Evolutionary conservation across 1,140 invertebrate species (phyloP).

Genomic region (Lepidurus apus): DNA sequence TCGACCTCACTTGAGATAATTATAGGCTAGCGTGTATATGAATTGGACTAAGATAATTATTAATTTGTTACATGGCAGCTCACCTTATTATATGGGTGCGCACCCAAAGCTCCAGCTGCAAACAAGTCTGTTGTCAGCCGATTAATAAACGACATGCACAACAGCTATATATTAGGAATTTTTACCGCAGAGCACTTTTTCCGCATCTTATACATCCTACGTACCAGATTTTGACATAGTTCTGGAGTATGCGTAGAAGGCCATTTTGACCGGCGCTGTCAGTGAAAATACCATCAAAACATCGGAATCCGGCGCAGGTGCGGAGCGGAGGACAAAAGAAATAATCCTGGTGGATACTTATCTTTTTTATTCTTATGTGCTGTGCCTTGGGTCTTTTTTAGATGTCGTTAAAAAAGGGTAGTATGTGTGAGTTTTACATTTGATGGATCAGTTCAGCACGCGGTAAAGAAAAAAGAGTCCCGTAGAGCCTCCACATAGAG

Average conservation of each 20-base stretch:
- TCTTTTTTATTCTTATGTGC: not conserved
- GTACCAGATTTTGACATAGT: not conserved
- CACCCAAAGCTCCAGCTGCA: not conserved
- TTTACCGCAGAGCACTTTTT: not conserved
- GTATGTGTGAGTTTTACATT: not conserved
- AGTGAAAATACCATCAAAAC: not conserved
- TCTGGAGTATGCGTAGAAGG: not conserved
- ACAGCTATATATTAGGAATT: not conserved
- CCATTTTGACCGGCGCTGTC: not conserved
- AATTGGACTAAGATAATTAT: constrained; percentile 1
- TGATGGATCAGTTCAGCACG: constrained; percentile 7
- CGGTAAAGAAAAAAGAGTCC: not conserved
- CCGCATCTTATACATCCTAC: not conserved
- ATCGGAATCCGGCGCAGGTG: not conserved
- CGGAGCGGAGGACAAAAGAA: not conserved
- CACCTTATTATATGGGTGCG: not conserved
- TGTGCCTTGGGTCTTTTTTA: not conserved
- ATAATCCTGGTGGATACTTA: not conserved
- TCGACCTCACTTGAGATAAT: constrained; percentile 12
- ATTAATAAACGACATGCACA: too few relatives aligned
- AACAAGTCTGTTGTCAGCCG: not conserved
- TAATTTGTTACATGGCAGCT: not conserved
- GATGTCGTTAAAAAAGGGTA: not conserved
- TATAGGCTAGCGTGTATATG: constrained; percentile 1
- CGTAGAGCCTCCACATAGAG: not conserved